Evolutionary conservation across 2,888 invertebrate species (phyloP), one percentile per base, ranked within the genome.

Genomic region (Lapara coniferarum): DNA sequence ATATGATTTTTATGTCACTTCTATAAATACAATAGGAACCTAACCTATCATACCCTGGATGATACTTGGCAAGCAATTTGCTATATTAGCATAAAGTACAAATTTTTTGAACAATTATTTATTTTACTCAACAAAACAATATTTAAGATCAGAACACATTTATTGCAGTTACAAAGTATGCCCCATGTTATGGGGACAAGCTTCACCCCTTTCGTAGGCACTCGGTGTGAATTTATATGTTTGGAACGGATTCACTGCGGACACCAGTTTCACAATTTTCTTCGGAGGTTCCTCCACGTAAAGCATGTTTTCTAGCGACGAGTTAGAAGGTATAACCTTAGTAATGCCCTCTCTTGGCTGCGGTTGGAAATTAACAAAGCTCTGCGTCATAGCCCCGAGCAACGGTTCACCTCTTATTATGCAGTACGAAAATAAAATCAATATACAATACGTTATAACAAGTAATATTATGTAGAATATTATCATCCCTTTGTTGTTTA

Each of bases 251-350:
- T 92, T 90, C 6, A 79, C 72, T 0, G 90, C 85, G 0, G 93
- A 93, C 2, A 93, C 89, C 0, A 93, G 88, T 71, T 84, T 85
- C 4, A 92, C 84, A 0, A 93, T 77, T 73, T 84, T 92, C 77
- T 86, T 87, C 0, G 92, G 89, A 6, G 87, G 85, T 66, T 92
- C 91, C 46, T 90, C 89, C 0, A 80, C 77, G 71, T 86, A 89
- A 70, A 86, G 77, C 81, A 87, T 85, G 66, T 89, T 86, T n/a
- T 86, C 84, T 7, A 86, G 71, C 0, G 88, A 84, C 2, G 85
- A 76, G 55, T 76, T 75, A 0, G 85, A 83, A 0, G 81, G 78
- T 0, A 74, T 73, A 2, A 75, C 71, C 14, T 75, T 77, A 2
- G 71, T 77, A 1, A 73, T 67, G 7, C 75, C 73, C 3, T 79